Evolutionary conservation across 2,113 vertebrate species (phyloP), one percentile per base, ranked within the genome.

Genomic region (Zingel zingel): DNA sequence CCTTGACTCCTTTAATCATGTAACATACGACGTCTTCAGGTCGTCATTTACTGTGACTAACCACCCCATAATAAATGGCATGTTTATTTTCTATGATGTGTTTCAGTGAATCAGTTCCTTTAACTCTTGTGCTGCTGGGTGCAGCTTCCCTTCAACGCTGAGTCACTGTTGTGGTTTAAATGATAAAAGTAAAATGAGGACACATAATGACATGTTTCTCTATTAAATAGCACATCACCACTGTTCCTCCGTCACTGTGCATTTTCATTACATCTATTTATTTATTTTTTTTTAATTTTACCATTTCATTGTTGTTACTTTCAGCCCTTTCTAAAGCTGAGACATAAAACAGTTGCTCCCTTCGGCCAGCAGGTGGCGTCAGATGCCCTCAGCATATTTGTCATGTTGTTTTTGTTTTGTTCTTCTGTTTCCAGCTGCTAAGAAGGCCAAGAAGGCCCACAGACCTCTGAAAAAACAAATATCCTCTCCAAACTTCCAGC

Each of bases 401-500:
- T 25, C 2, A 25, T 39, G 5, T 18, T 27, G 2, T 51, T 4
- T 23, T 66, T 13, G 13, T 39, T 47, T 16, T 77, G 15, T 82
- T 74, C 77, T 61, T 80, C 6, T 82, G 33, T 70, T 54, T 80
- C 56, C 84, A 91, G 95, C 92, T 87, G 89, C 91, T 47, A 96
- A 98, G 83, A 98, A 97, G 80, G 90, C 94, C 84, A 98, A 97
- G 90, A 98, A 96, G 82, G 88, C 90, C 68, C 94, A 89, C 69
- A 97, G 95, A 92, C 96, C 96, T 68, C 92, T 97, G 74, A 99
- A 97, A 92, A 99, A 97, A 84, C 95, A 96, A 13, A 56, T 96
- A 81, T 97, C 97, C 72, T 99, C 97, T 45, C 97, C 97, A 0
- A 97, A 95, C 91, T 84, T 97, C 83, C 97, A 97, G 64, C 98